These are phyloP conservation scores for Agonopterix alstromeriana DNA, from an alignment of 2,888 invertebrate species.

Conservation along the genomic window DNA sequence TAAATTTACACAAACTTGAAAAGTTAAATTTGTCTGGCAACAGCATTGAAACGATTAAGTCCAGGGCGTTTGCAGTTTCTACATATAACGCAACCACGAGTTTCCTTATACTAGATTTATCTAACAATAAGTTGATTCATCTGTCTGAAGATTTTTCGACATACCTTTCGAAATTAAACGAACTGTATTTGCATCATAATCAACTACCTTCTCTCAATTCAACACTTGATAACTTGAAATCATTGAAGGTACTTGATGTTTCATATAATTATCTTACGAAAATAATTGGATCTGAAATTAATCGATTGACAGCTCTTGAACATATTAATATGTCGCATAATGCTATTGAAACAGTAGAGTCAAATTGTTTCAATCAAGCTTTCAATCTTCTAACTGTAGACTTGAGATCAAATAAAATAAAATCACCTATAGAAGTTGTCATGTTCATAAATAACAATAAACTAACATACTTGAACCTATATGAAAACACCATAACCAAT, in stretches of 20 bases:
- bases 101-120: conserved; percentile 40
- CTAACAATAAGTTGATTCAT: conserved; percentile 32
- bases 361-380: conserved; percentile 45
- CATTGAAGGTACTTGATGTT: conserved; percentile 35
- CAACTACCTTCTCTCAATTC: conserved; percentile 35
- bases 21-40: conserved; percentile 48
- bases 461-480: conserved; percentile 39
- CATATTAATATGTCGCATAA: conserved; percentile 49
- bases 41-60: conserved; percentile 27
- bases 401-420: conserved; percentile 46
- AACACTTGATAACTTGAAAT: conserved; percentile 38
- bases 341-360: conserved; percentile 36
- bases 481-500: conserved; percentile 35
- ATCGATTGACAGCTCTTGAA: conserved; percentile 34
- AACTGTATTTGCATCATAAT: conserved; percentile 41
- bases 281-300: conserved; percentile 41
- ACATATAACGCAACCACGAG: conserved; percentile 17
- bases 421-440: conserved; percentile 30
- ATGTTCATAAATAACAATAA: conserved; percentile 43
- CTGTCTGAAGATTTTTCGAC: conserved; percentile 30
- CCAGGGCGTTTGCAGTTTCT: conserved; percentile 27
- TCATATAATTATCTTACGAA: conserved; percentile 38
- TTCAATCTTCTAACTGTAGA: conserved; percentile 35
- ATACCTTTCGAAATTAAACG: conserved; percentile 26
- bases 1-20: conserved; percentile 22